A percentile compares a stretch with the other conserved stretches of the same genome.
These are phyloP conservation scores for Gerris lacustris DNA, from an alignment of 2,888 invertebrate species.

Conservation along the genomic window DNA sequence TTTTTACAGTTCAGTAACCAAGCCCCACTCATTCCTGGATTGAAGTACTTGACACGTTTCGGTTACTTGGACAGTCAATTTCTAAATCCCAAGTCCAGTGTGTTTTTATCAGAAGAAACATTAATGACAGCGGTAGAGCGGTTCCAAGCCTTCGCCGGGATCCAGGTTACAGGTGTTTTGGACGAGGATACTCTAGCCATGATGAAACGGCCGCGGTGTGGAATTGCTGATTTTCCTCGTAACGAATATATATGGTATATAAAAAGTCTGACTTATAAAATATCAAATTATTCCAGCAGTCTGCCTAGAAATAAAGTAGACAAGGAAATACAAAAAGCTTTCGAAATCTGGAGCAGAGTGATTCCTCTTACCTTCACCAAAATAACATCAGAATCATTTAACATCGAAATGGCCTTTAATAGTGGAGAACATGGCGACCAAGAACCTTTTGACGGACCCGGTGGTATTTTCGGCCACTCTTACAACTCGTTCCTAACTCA, in stretches of 20 bases:
- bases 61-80: conserved; percentile 66
- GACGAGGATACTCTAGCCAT: conserved; percentile 61
- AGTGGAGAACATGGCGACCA: conserved; percentile 87
- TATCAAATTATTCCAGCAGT: conserved; percentile 72
- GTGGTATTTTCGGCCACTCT: conserved; percentile 43
- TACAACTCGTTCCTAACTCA: too few species aligned
- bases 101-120: conserved; percentile 62
- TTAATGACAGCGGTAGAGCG: conserved; percentile 68
- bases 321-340: conserved; percentile 68
- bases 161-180: conserved; percentile 68
- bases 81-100: conserved; percentile 61
- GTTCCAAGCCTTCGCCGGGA: conserved; percentile 81
- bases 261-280: conserved; percentile 75
- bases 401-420: conserved; percentile 79
- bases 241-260: conserved; percentile 64
- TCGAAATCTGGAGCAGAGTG: conserved; percentile 74
- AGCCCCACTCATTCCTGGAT: too few species aligned
- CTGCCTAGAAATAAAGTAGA: conserved; percentile 60
- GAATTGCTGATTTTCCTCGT: conserved; percentile 61
- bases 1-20: too few species aligned
- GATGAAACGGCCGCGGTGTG: conserved; percentile 80
- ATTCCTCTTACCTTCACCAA: conserved; percentile 71
- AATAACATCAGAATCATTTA: conserved; percentile 47
- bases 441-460: conserved; percentile 62
- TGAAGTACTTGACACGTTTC: conserved; percentile 76